Percentiles rank a stretch among this genome's conserved stretches.
These are phyloP conservation scores for Boloria selene DNA, from an alignment of 2,888 invertebrate genomes.

Conservation along the genomic window DNA sequence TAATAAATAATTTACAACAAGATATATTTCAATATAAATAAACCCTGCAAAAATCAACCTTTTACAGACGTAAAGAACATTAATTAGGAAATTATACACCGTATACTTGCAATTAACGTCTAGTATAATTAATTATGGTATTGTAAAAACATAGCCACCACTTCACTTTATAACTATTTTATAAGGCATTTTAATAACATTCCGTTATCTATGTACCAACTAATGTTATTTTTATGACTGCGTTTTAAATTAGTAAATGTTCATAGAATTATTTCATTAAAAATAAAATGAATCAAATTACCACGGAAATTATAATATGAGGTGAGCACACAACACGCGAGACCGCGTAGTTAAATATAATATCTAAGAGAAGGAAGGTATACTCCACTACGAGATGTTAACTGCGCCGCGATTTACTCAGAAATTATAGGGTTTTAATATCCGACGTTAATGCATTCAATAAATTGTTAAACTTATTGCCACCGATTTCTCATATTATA, in stretches of 20 bases:
- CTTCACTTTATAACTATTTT: conserved; percentile 1
- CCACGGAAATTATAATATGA: conserved; percentile 45
- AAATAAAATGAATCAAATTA: conserved; percentile 33
- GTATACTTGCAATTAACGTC: conserved; percentile 10
- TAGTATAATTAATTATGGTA: conserved; percentile 6
- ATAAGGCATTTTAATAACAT: conserved; percentile 7
- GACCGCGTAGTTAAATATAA: conserved; percentile 50
- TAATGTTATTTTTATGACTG: conserved; percentile 29
- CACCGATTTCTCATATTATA: conserved; percentile 17
- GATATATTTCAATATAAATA: background rate
- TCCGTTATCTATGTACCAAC: conserved; percentile 4
- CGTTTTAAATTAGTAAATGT: conserved; percentile 25
- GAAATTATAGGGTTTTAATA: conserved; percentile 40
- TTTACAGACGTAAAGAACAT: background rate
- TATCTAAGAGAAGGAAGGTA: conserved; percentile 42
- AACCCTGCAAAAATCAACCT: conserved; percentile 4
- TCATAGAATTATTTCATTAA: conserved; percentile 43
- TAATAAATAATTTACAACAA: background rate
- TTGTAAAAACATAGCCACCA: conserved; percentile 15
- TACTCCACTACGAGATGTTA: conserved; percentile 40
- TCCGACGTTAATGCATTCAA: conserved; percentile 28
- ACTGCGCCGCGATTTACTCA: conserved; percentile 40
- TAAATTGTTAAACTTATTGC: conserved; percentile 26
- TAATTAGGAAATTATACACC: conserved; percentile 10
- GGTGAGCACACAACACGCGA: conserved; percentile 56